Evolutionary conservation across 2,797 vertebrate species (phyloP).

Genomic region (Semotilus atromaculatus): DNA sequence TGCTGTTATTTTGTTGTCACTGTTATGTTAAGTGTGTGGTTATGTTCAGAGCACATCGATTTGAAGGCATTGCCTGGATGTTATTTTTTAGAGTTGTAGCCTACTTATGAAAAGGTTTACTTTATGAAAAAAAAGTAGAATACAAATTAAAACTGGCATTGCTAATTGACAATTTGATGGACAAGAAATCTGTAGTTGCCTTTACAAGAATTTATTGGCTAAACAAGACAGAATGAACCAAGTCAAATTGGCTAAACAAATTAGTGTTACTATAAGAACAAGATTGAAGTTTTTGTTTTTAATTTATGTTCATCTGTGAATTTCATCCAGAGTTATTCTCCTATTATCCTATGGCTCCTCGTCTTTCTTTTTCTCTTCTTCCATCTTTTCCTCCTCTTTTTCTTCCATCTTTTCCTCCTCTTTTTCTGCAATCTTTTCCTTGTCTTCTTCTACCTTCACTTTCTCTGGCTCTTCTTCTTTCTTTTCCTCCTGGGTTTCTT

Average conservation of each 20-base stretch:
- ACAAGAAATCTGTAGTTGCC: background rate
- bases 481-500: constrained; percentile 10
- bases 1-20: background rate
- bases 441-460: background rate
- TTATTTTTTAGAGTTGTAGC: background rate
- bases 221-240: background rate
- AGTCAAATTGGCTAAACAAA: background rate
- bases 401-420: background rate
- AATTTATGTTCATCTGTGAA: background rate
- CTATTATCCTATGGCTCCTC: constrained; percentile 12
- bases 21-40: background rate
- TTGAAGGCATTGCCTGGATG: background rate
- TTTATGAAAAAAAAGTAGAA: background rate
- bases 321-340: background rate
- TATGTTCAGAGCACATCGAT: background rate
- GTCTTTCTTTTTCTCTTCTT: constrained; percentile 37
- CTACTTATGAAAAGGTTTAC: background rate
- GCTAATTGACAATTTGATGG: background rate
- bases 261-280: background rate
- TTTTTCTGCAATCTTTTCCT: background rate
- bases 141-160: background rate
- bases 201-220: constrained; percentile 9
- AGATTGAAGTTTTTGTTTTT: background rate
- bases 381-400: constrained; percentile 33
- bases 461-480: background rate